Evolutionary conservation across 2,888 invertebrate genomes (phyloP).

Genomic region (Brachyptera risi): DNA sequence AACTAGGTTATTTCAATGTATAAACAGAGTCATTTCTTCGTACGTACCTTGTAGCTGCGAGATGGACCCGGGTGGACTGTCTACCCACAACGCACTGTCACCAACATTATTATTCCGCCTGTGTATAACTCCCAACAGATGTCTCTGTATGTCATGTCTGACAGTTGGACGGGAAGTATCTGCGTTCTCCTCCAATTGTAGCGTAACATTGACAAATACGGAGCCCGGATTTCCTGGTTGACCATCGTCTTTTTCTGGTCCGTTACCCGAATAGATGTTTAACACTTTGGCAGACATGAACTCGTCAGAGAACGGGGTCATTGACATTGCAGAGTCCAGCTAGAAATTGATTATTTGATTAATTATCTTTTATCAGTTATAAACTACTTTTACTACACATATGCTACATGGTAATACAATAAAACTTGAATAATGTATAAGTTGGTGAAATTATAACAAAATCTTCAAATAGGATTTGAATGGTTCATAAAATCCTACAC

Average conservation of each 20-base stretch:
- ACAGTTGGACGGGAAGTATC: constrained; percentile 66
- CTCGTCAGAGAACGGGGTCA: constrained; percentile 86
- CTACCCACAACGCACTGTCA: constrained; percentile 79
- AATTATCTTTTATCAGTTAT: too few relatives aligned
- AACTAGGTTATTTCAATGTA: too few relatives aligned
- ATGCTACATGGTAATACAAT: too few relatives aligned
- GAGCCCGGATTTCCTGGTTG: constrained; percentile 51
- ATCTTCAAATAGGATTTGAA: too few relatives aligned
- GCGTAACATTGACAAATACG: constrained; percentile 80
- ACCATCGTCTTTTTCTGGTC: background rate
- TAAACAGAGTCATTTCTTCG: too few relatives aligned
- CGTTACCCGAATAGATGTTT: constrained; percentile 67
- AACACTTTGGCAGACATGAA: constrained; percentile 79
- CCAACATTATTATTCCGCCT: constrained; percentile 84
- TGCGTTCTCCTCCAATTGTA: constrained; percentile 72
- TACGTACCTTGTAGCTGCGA: constrained; percentile 62
- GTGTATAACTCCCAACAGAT: constrained; percentile 77
- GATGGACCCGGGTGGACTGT: constrained; percentile 73
- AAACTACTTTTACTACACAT: too few relatives aligned
- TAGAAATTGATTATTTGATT: too few relatives aligned
- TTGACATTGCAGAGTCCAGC: constrained; percentile 88
- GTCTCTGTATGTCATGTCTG: constrained; percentile 74
- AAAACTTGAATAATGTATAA: too few relatives aligned
- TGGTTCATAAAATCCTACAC: too few relatives aligned
- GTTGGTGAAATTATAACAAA: too few relatives aligned